A percentile compares a stretch with the other conserved stretches of the same genome.
These are phyloP conservation scores for Rambutsinella grinnellia DNA, from an alignment of 2,888 invertebrate genomes.

Conservation along the genomic window DNA sequence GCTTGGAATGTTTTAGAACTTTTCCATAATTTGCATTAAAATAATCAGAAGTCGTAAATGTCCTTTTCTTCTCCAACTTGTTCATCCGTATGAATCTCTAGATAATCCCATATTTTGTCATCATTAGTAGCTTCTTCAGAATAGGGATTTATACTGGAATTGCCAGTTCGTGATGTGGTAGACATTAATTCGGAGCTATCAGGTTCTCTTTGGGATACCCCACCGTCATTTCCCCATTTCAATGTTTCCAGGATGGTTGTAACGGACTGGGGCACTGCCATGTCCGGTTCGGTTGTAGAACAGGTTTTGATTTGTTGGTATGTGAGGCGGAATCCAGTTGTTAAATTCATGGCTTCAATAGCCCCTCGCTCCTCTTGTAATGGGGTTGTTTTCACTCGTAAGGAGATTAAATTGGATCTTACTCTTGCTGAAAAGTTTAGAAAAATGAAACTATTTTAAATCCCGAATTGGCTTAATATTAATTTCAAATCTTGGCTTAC, in stretches of 20 bases:
- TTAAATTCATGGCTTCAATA: constrained; percentile 51
- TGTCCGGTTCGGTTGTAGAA: constrained; percentile 50
- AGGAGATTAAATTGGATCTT: constrained; percentile 56
- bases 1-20: too few relatives aligned
- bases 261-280: constrained; percentile 50
- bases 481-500: constrained; percentile 32
- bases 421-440: constrained; percentile 56
- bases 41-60: constrained; percentile 57
- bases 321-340: constrained; percentile 57
- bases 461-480: constrained; percentile 8
- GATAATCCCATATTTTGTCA: constrained; percentile 63
- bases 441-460: too few relatives aligned
- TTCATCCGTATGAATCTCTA: constrained; percentile 49
- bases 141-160: neutral
- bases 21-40: too few relatives aligned
- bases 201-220: constrained; percentile 12
- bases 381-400: constrained; percentile 55
- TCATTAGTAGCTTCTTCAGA: constrained; percentile 42
- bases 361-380: constrained; percentile 50
- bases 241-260: constrained; percentile 40
- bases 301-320: constrained; percentile 61
- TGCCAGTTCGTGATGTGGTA: too few relatives aligned
- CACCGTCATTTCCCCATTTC: constrained; percentile 31
- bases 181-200: neutral
- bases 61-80: constrained; percentile 56